phyloP scores from a whole-genome alignment of 1,140 invertebrate genomes.

The Drosophila rufa region DNA sequence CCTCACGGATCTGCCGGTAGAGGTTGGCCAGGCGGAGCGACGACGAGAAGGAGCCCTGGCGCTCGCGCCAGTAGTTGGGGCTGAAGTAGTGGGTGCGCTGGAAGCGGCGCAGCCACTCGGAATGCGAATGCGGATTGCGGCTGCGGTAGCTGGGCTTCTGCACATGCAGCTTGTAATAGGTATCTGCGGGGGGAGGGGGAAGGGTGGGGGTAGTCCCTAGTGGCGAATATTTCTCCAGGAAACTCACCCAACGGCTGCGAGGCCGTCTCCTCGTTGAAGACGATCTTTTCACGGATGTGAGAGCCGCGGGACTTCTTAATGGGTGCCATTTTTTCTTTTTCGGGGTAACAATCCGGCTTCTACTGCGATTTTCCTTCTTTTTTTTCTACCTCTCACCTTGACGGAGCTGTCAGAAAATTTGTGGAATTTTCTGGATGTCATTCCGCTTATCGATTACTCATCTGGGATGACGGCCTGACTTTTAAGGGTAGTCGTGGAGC shows the following conservation, averaged over 20 bases:
- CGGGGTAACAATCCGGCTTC: no score
- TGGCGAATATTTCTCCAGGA: no score
- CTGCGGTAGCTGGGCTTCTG: background rate
- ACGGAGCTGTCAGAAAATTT: background rate
- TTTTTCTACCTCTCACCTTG: no score
- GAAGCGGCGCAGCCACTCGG: background rate
- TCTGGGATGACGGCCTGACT: background rate
- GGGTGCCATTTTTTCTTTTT: background rate
- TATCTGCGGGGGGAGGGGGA: conserved; percentile 2
- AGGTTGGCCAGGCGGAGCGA: background rate
- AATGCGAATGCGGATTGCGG: background rate
- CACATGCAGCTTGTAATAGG: conserved; percentile 21
- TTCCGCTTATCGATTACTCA: background rate
- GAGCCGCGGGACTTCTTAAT: background rate
- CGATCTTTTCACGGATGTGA: background rate
- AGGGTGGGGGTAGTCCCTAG: no score
- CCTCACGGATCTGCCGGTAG: background rate
- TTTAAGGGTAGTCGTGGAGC: background rate
- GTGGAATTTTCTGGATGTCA: background rate
- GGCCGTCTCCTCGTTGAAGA: background rate
- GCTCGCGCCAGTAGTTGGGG: background rate
- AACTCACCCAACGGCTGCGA: background rate
- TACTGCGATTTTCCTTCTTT: background rate
- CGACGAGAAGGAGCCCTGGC: background rate
- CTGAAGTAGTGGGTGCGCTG: conserved; percentile 23